phyloP scores from a whole-genome alignment of 2,113 vertebrate genomes.

The Chionodraco myersi region DNA sequence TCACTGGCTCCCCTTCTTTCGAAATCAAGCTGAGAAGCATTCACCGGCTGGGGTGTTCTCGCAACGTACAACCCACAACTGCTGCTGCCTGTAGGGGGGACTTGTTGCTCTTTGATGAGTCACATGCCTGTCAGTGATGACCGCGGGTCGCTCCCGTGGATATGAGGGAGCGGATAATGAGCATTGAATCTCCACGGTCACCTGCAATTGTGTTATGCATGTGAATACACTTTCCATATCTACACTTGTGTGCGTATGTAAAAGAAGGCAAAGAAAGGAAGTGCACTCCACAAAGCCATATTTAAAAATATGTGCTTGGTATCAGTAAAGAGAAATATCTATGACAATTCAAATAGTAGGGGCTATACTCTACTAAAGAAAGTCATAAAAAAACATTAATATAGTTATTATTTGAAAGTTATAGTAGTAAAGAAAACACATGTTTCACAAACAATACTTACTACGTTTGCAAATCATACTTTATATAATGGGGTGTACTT shows the following conservation, averaged over 20 bases:
- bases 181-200: slow-evolving; percentile 21
- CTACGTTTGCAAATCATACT: background rate
- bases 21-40: slow-evolving; percentile 4
- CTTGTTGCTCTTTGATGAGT: slow-evolving; percentile 21
- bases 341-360: background rate
- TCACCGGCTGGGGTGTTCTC: background rate
- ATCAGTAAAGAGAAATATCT: background rate
- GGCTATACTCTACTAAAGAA: no score
- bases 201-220: slow-evolving; percentile 9
- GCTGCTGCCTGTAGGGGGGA: background rate
- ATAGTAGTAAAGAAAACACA: background rate
- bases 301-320: slow-evolving; percentile 19
- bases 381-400: background rate
- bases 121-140: slow-evolving; percentile 14
- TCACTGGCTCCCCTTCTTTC: slow-evolving; percentile 8
- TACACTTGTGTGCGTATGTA: background rate
- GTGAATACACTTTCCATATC: slow-evolving; percentile 8
- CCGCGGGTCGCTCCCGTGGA: slow-evolving; percentile 6
- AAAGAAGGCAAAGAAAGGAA: background rate
- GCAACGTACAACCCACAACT: background rate
- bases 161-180: slow-evolving; percentile 30
- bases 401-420: background rate
- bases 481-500: background rate
- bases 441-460: no score
- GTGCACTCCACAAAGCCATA: slow-evolving; percentile 6